Base-by-base conservation (phyloP, 2,888 invertebrate genomes). In the Neuroscelio doddi region DNA sequence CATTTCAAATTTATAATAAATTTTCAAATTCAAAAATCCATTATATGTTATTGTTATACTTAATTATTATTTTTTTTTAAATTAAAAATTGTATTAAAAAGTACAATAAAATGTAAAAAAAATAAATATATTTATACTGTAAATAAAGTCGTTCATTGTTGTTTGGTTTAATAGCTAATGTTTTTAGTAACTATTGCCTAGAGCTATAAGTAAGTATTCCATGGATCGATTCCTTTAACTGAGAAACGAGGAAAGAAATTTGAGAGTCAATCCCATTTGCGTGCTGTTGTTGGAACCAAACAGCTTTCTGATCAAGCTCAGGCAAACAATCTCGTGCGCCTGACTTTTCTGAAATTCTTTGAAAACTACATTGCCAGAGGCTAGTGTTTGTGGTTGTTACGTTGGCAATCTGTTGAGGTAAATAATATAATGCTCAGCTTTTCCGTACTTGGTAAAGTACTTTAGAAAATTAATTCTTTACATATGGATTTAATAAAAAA, bases 261-360 rank as follows among this genome's bases (percentile, higher is more conserved):
- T 67, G 61, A 76, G 73, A 77, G 68, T 74, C 76, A 77, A 80
- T 79, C 72, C 75, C 75, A 80, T 78, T 80, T 80, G 71, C 73
- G 68, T 72, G 68, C 66, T 55, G 58, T 27, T 41, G 26, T 29
- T 47, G 36, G 27, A 64, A 44, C 42, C 42, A 36, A 56, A 56
- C 42, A 32, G 41, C 45, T 47, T 47, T 49, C 47, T 44, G 56
- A 57, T 57, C 57, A 58, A 53, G 44, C 53, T 32, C 24, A 29
- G 29, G 32, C 50, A 53, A 57, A 49, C 55, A 52, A 24, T 5
- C 38, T 17, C 26, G 17, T 57, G 57, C 30, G 39, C 51, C 24
- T 36, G 62, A 55, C 55, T 56, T 34, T 21, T 9, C 56, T 36
- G 27, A 44, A 32, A 49, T 53, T 64, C 49, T 57, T 53, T 64